phyloP scores from a whole-genome alignment of 1,140 invertebrate species.

The Helicorthomorpha holstii region DNA sequence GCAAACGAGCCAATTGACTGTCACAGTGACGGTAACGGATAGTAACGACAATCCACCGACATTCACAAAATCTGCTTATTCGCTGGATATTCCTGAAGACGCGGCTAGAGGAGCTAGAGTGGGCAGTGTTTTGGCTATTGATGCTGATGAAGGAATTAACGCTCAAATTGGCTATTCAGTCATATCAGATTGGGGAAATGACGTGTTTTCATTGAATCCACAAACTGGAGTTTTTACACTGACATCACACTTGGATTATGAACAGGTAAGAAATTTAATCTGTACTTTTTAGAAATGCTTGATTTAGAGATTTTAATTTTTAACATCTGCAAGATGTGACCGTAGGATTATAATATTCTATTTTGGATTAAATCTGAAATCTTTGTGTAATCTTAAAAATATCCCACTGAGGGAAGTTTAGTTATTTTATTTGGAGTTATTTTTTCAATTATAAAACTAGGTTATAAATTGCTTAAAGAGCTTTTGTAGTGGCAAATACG shows the following conservation, averaged over 20 bases:
- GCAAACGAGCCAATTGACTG: constrained; percentile 54
- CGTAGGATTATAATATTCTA: too few relatives aligned
- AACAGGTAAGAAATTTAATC: constrained; percentile 58
- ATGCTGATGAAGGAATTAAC: constrained; percentile 68
- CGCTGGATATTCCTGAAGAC: constrained; percentile 77
- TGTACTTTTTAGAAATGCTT: too few relatives aligned
- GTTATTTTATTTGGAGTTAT: too few relatives aligned
- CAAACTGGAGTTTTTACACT: constrained; percentile 75
- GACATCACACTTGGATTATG: constrained; percentile 75
- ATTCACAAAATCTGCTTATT: constrained; percentile 68
- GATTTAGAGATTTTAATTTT: too few relatives aligned
- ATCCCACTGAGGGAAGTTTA: too few relatives aligned
- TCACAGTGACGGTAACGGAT: constrained; percentile 57
- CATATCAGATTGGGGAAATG: constrained; percentile 83
- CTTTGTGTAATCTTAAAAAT: too few relatives aligned
- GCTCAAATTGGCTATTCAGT: constrained; percentile 73
- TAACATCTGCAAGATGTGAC: too few relatives aligned
- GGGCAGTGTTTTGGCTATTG: constrained; percentile 60
- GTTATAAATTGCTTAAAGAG: too few relatives aligned
- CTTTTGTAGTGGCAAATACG: too few relatives aligned
- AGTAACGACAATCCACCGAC: constrained; percentile 84
- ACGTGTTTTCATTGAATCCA: constrained; percentile 80
- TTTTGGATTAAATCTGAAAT: too few relatives aligned
- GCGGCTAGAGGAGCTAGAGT: constrained; percentile 56
- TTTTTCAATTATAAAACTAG: too few relatives aligned